Evolutionary conservation across 2,888 invertebrate genomes (phyloP).

Genomic region (Andrena haemorrhoa): DNA sequence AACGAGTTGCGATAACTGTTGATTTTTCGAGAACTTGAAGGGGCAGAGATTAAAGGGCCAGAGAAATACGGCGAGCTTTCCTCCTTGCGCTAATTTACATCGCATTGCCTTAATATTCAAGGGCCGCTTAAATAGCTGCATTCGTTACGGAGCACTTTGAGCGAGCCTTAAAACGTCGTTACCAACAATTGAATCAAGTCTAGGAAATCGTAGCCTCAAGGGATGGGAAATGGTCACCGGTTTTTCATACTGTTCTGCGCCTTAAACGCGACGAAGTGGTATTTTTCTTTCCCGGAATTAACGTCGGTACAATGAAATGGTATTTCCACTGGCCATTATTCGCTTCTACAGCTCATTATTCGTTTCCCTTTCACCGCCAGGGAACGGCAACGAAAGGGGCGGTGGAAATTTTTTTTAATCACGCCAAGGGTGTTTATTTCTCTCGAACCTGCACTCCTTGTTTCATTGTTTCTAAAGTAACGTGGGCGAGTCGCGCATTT

Average conservation of each 20-base stretch:
- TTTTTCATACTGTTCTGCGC: not conserved
- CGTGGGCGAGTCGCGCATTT: too few species aligned
- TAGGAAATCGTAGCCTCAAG: constrained; percentile 24
- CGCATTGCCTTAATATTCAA: constrained; percentile 27
- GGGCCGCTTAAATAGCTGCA: constrained; percentile 27
- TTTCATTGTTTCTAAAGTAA: not conserved
- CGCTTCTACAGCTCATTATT: constrained; percentile 28
- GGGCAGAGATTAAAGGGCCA: constrained; percentile 18
- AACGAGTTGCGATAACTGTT: not conserved
- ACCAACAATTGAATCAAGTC: constrained; percentile 34
- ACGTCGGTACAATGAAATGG: constrained; percentile 16
- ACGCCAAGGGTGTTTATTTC: constrained; percentile 2
- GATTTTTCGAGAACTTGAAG: not conserved
- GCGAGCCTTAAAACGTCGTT: constrained; percentile 8
- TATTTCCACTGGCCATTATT: constrained; percentile 38
- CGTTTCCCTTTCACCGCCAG: not conserved
- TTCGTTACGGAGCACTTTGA: constrained; percentile 21
- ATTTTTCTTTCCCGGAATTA: constrained; percentile 37
- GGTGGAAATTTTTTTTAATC: constrained; percentile 30
- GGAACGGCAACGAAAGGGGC: not conserved
- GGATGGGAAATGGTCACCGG: constrained; percentile 7
- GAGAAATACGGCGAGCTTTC: not conserved
- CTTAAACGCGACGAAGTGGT: constrained; percentile 14
- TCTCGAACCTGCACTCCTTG: not conserved
- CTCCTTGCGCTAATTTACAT: constrained; percentile 20